A percentile compares a stretch with the other conserved stretches of the same genome.
Conservation (phyloP, 2,113 vertebrate genomes). For the Apteryx owenii region DNA sequence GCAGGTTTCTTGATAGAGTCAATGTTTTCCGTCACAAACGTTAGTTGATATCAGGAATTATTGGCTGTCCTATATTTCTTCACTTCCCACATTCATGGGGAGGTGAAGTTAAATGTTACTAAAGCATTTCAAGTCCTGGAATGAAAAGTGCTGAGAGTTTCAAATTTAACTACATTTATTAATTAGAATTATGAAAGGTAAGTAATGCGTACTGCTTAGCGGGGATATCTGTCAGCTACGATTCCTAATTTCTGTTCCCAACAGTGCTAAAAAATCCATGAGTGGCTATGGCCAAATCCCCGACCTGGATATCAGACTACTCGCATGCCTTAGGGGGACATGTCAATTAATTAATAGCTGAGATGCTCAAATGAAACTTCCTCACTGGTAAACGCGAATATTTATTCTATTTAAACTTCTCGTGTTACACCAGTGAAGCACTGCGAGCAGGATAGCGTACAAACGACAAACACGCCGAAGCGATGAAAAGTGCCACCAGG, state of each 20-base stretch:
- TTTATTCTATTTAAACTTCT: background rate
- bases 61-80: background rate
- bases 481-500: background rate
- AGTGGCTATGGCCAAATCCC: background rate
- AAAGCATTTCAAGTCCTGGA: background rate
- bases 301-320: background rate
- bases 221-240: fast-evolving
- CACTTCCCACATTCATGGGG: background rate
- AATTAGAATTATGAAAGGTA: background rate
- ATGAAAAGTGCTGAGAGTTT: background rate
- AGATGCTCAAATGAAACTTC: background rate
- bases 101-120: background rate
- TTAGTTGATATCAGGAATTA: background rate
- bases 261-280: background rate
- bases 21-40: background rate
- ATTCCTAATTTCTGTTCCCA: background rate
- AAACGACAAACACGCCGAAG: background rate
- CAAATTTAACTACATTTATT: background rate
- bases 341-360: background rate
- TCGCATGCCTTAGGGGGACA: background rate
- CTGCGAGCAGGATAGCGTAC: background rate
- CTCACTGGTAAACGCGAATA: fast-evolving
- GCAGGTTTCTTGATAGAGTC: background rate
- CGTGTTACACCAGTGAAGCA: fast-evolving
- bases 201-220: background rate